Evolutionary conservation across 1,140 invertebrate genomes (phyloP), one percentile per base, ranked within the genome.

Genomic region (Nasonia giraulti): DNA sequence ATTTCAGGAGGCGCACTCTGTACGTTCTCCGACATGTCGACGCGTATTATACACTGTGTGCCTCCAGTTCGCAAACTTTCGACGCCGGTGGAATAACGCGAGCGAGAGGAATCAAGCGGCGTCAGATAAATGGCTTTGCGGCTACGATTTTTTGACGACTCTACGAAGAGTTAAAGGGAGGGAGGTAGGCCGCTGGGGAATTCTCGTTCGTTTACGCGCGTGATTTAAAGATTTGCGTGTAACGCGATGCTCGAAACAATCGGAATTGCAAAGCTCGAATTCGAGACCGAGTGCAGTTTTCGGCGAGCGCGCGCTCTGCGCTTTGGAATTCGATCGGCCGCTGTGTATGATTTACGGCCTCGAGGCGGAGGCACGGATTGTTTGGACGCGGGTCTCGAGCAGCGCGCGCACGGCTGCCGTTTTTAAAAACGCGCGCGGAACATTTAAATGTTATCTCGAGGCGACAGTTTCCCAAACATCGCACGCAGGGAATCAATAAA

Each of bases 1-100:
- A 88, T 88, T 88, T 88, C 80, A 85, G 85, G 84, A 83, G 73
- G 31, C 79, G 40, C 40, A 40, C 11, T 40, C n/a, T 50, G 2
- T 50, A 17, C 44, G 44, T 47, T 10, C 12, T 10, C 44, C 10
- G 10, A 12, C 27, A 27, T 47, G 44, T 47, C 33, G 4, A 37
- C 33, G 11, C 8, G 44, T 47, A 47, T 47, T 44, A 44, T 44
- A 44, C 40, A 44, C 8, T 1, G 12, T 50, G 14, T 17, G 31
- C 73, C 37, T 37, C 44, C 75, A 50, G 75, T 50, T 50, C 44
- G 75, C 7, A 50, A 71, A 71, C 27, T 71, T 62, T n/a, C 55
- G 55, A 62, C 55, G 55, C 20, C 27, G 27, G 55, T 20, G 20
- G 14, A 6, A 37, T 37, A 73, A 8, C 4, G 31, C 7, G 31